Base-by-base conservation (phyloP, 2,113 vertebrate genomes). In the Cnemophilus loriae region DNA sequence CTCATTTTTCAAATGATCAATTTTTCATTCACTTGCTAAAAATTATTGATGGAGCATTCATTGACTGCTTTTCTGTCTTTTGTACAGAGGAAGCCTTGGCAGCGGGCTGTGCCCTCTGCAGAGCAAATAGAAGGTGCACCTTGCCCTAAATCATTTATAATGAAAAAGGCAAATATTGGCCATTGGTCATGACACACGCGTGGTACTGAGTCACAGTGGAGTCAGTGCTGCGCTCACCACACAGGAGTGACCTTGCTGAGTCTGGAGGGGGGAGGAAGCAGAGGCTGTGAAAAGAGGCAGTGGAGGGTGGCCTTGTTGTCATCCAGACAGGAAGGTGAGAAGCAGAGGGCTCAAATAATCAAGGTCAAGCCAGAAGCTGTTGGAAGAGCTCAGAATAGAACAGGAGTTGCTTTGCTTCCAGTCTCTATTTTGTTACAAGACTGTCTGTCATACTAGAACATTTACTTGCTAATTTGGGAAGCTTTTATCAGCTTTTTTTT, bases 391-490 rank as follows among this genome's bases (percentile, higher is more conserved):
- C 71, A 89, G 93, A 96, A 92, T 87, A 95, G 95, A 94, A 85
- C 47, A 71, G 73, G 52, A 95, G 61, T 55, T 6, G 13, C 79
- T 86, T 89, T 30, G 21, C 39, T 93, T 91, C 67, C 83, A 76
- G 46, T 64, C 44, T 87, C 37, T 10, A 1, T 71, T 56, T 94
- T 9, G 6, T 73, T 78, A 30, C 39, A 59, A 68, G 56, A 46
- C 74, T 74, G 44, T 39, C 61, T 71, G 65, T 74, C 46, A 33
- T 89, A 46, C 35, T 70, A 61, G 68, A 42, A 53, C 37, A 46
- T 93, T 87, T 87, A 39, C 42, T 79, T 95, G 73, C 95, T 97
- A 94, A 97, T 97, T 97, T 87, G 22, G 92, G 90, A 97, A 95
- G 87, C 71, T 80, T 90, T 96, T 97, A 89, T 95, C 79, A 71